These are phyloP conservation scores for Eucera pruinosa DNA, from an alignment of 2,888 invertebrate genomes.

Conservation along the genomic window DNA sequence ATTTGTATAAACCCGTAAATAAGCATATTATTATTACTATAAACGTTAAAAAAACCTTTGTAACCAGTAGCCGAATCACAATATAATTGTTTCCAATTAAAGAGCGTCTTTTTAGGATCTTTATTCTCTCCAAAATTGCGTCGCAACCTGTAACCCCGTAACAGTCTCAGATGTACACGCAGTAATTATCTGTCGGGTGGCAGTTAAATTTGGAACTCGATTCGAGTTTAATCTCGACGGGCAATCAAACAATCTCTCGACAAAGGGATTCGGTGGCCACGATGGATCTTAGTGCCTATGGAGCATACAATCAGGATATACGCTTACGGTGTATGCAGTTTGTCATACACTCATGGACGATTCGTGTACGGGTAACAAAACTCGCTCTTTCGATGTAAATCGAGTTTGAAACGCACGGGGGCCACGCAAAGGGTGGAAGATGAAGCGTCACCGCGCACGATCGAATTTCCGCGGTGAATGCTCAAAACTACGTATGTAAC, in stretches of 20 bases:
- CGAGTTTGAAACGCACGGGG: constrained; percentile 38
- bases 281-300: constrained; percentile 17
- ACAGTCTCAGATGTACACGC: neutral
- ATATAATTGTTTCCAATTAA: no score
- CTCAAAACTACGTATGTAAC: constrained; percentile 62
- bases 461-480: constrained; percentile 67
- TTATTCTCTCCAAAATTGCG: neutral
- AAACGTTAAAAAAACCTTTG: no score
- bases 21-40: no score
- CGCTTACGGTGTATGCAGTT: constrained; percentile 62
- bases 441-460: constrained; percentile 54
- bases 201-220: constrained; percentile 30
- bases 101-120: no score
- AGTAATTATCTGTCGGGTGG: constrained; percentile 35
- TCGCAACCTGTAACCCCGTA: constrained; percentile 2
- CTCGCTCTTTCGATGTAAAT: constrained; percentile 42
- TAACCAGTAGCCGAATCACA: no score
- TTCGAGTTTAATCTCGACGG: constrained; percentile 57
- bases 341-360: constrained; percentile 46
- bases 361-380: constrained; percentile 24
- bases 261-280: constrained; percentile 50
- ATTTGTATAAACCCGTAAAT: no score
- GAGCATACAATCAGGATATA: constrained; percentile 48
- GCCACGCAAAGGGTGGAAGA: constrained; percentile 38
- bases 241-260: constrained; percentile 57